These are phyloP conservation scores for Oikopleura dioica DNA, from an alignment of 23 tunicate genomes.

Conservation along the genomic window DNA sequence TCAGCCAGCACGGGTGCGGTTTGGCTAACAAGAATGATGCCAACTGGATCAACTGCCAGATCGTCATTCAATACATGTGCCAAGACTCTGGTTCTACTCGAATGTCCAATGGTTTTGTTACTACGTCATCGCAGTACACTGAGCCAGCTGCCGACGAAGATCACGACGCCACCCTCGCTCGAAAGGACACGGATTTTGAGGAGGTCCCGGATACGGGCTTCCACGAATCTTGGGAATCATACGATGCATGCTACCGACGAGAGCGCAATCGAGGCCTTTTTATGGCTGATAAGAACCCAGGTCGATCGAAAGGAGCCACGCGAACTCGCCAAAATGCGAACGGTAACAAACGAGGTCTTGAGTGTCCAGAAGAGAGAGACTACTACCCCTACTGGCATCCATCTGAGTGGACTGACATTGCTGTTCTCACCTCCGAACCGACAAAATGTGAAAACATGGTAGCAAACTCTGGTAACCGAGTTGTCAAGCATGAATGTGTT, in stretches of 20 bases:
- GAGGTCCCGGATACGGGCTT: slow-evolving; percentile 31
- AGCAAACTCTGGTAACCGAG: neutral
- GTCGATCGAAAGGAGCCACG: slow-evolving; percentile 18
- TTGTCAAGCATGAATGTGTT: neutral
- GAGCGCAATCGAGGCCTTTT: slow-evolving; percentile 51
- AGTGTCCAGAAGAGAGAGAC: slow-evolving; percentile 85
- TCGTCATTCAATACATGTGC: no score
- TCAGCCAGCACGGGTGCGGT: slow-evolving; percentile 95
- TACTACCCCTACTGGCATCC: slow-evolving; percentile 89
- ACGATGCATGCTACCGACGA: slow-evolving; percentile 53
- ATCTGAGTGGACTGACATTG: slow-evolving; percentile 71
- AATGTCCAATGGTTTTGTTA: slow-evolving; percentile 31
- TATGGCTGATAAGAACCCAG: slow-evolving; percentile 34
- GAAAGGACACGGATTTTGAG: neutral
- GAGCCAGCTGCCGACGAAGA: neutral
- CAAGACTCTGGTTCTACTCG: neutral
- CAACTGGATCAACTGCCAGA: slow-evolving; percentile 62
- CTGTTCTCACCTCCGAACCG: slow-evolving; percentile 26
- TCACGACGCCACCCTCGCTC: no score
- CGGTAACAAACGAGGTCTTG: slow-evolving; percentile 38
- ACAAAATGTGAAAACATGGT: neutral
- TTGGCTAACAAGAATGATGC: slow-evolving; percentile 34
- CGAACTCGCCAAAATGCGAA: slow-evolving; percentile 48
- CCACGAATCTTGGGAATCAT: slow-evolving; percentile 84
- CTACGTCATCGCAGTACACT: slow-evolving; percentile 21